Evolutionary conservation across 1,140 invertebrate genomes (phyloP), one percentile per base, ranked within the genome.

Genomic region (Mizuhopecten yessoensis): DNA sequence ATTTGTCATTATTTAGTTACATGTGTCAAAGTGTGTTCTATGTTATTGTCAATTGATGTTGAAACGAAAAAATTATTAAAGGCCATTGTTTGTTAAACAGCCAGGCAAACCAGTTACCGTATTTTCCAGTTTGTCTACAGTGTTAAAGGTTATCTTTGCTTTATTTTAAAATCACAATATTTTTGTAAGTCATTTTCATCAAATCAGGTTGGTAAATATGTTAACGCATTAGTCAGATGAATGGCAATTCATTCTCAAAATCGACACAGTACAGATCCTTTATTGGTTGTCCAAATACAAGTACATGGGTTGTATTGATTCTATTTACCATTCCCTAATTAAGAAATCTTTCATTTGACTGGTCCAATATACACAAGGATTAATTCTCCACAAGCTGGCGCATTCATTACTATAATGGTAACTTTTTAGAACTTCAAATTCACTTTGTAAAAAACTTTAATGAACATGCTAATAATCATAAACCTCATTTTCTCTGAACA

Each of bases 181-280:
- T 75, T 75, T 75, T n/a, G 57, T 75, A 75, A 75, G 57, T 75
- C 57, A 75, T 75, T 75, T 75, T 29, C 57, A 75, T 75, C 17
- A 75, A 75, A 75, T 75, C 57, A 17, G 9, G 23, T 75, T 29
- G 29, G 57, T 75, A 75, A 75, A 75, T 75, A 17, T 29, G 57
- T 75, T 75, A 75, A 75, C 23, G 57, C 2, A 75, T 75, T 75
- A 29, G 57, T 75, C 23, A 75, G 23, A 5, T 75, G 57, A 29
- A 75, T n/a, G n/a, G 57, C 3, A 75, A 75, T 29, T 75, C 23
- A 75, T 75, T 75, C 29, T 75, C 29, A 75, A 75, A 75, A 7
- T 17, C n/a, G 9, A 75, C 17, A 75, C 11, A 29, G 45, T 15
- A 49, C 29, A 29, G 57, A n/a, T 75, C 1, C 2, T 49, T 75